A percentile compares a stretch with the other conserved stretches of the same genome.
Evolutionary conservation across 2,113 vertebrate species (phyloP).

Genomic region (Vidua macroura): DNA sequence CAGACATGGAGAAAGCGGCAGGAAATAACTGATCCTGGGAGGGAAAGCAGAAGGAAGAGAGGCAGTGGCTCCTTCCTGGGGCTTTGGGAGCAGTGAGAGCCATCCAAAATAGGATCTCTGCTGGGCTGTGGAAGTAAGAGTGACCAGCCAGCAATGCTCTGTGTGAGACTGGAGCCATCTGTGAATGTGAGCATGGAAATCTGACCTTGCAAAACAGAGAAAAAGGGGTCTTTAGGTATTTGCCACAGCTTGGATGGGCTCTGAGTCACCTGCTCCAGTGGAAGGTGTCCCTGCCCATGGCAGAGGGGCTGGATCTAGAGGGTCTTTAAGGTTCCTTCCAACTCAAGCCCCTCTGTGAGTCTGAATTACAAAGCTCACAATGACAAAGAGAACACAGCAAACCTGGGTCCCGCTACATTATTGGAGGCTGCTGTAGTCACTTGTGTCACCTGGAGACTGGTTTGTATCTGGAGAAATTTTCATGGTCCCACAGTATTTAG

Average conservation of each 20-base stretch:
- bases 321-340: background rate
- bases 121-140: background rate
- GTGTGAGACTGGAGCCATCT: fast-evolving
- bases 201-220: background rate
- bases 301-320: background rate
- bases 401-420: no score
- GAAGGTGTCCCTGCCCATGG: background rate
- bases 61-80: fast-evolving
- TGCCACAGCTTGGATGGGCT: no score
- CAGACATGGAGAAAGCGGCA: background rate
- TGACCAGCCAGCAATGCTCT: background rate
- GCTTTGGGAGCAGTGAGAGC: background rate
- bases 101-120: background rate
- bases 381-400: no score
- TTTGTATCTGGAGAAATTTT: background rate
- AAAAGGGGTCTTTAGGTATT: background rate
- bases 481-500: background rate
- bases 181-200: background rate
- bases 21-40: background rate
- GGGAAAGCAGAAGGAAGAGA: background rate
- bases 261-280: no score
- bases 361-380: no score
- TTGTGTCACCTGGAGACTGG: no score
- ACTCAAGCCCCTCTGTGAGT: background rate
- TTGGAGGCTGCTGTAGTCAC: no score